These are phyloP conservation scores for Trialeurodes vaporariorum DNA, from an alignment of 1,140 invertebrate genomes.

Conservation along the genomic window DNA sequence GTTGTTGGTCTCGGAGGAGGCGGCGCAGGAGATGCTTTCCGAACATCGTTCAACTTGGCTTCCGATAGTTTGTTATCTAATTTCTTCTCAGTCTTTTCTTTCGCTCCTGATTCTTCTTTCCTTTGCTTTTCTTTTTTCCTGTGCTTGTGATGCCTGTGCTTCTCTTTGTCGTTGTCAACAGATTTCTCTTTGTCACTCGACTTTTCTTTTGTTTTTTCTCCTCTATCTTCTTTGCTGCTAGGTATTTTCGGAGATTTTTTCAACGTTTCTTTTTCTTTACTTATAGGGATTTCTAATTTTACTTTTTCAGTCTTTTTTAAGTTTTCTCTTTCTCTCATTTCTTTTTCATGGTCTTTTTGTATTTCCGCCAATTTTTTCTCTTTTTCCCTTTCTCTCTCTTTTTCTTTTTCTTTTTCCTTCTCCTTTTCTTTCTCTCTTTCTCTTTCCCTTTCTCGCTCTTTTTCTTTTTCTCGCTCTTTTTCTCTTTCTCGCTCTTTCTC, in stretches of 20 bases:
- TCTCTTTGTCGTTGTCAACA: conserved; percentile 34
- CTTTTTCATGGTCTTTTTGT: conserved; percentile 20
- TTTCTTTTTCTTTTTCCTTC: conserved; percentile 31
- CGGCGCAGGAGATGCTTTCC: conserved; percentile 30
- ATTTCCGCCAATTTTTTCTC: conserved; percentile 28
- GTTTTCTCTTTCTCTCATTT: conserved; percentile 28
- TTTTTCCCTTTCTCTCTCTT: conserved; percentile 42
- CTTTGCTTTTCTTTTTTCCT: conserved; percentile 30
- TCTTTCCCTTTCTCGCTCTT: conserved; percentile 18
- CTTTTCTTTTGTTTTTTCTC: conserved; percentile 12
- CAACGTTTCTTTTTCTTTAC: conserved; percentile 3
- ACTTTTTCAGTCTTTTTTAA: conserved; percentile 27
- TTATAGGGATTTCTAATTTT: conserved; percentile 14
- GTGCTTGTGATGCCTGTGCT: conserved; percentile 37
- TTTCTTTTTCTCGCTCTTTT: conserved; percentile 36
- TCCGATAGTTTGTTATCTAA: not conserved
- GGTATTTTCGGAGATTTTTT: conserved; percentile 8
- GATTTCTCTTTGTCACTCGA: conserved; percentile 22
- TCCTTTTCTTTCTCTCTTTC: conserved; percentile 18
- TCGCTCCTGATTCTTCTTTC: conserved; percentile 39
- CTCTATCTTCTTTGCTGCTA: conserved; percentile 1
- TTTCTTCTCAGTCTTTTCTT: conserved; percentile 36
- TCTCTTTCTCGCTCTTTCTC: conserved; percentile 40
- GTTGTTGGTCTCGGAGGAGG: conserved; percentile 34
- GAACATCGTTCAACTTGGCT: conserved; percentile 20